Conservation (phyloP, 23 tunicate species). For the Styela clava region DNA sequence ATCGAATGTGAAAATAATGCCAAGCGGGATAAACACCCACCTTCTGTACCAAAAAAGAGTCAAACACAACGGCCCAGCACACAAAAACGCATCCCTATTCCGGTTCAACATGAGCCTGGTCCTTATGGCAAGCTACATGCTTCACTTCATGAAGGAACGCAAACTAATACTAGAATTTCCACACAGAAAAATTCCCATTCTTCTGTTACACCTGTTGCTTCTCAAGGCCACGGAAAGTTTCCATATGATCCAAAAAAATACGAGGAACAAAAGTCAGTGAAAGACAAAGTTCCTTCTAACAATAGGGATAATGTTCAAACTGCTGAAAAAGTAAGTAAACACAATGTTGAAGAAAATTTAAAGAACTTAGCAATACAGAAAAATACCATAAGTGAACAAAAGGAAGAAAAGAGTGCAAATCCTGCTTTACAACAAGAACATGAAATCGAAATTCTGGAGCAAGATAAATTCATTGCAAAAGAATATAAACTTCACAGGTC, state of each 20-base stretch:
- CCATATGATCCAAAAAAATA: slow-evolving; percentile 4
- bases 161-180: background rate
- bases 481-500: slow-evolving; percentile 13
- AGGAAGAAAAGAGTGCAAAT: background rate
- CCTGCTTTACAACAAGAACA: background rate
- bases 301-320: background rate
- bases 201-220: background rate
- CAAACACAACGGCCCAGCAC: background rate
- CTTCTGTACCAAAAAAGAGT: background rate
- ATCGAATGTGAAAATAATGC: background rate
- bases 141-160: background rate
- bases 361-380: background rate
- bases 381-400: background rate
- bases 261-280: background rate
- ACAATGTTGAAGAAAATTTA: background rate
- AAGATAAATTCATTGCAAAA: slow-evolving; percentile 7
- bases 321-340: background rate
- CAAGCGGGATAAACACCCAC: background rate
- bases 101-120: slow-evolving; percentile 7
- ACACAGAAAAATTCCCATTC: background rate
- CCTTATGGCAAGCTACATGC: background rate
- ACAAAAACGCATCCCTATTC: background rate
- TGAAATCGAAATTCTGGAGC: background rate
- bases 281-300: background rate
- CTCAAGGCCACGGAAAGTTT: background rate